A percentile compares a stretch with the other conserved stretches of the same genome.
These are phyloP conservation scores for Thumatha senex DNA, from an alignment of 2,888 invertebrate species.

Conservation along the genomic window DNA sequence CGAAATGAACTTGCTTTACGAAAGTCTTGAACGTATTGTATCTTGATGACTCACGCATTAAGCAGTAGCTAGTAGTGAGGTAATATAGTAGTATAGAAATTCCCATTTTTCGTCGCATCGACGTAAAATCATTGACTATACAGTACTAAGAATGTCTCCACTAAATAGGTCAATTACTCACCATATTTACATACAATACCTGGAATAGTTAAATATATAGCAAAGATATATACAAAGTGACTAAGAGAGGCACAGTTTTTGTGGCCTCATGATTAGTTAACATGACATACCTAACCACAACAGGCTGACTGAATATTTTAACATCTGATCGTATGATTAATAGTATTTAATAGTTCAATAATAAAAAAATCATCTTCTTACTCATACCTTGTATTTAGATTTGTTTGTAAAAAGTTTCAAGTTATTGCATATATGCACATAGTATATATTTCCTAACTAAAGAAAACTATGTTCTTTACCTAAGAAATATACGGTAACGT, in stretches of 20 bases:
- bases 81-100: no score
- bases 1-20: neutral
- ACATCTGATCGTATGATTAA: slow-evolving; percentile 4
- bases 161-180: neutral
- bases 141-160: neutral
- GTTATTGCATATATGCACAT: no score
- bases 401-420: neutral
- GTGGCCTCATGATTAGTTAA: slow-evolving; percentile 3
- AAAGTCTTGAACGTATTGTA: neutral
- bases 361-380: neutral
- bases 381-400: neutral
- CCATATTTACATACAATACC: neutral
- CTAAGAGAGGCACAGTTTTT: neutral
- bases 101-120: no score
- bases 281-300: slow-evolving; percentile 3
- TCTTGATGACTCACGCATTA: neutral
- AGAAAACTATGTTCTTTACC: no score
- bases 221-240: neutral
- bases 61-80: no score
- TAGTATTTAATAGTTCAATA: neutral
- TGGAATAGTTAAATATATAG: neutral
- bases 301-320: neutral
- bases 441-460: no score
- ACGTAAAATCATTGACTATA: neutral
- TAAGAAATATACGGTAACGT: no score